These are phyloP conservation scores for Drosophila rubida DNA, from an alignment of 2,888 invertebrate species.

Conservation along the genomic window DNA sequence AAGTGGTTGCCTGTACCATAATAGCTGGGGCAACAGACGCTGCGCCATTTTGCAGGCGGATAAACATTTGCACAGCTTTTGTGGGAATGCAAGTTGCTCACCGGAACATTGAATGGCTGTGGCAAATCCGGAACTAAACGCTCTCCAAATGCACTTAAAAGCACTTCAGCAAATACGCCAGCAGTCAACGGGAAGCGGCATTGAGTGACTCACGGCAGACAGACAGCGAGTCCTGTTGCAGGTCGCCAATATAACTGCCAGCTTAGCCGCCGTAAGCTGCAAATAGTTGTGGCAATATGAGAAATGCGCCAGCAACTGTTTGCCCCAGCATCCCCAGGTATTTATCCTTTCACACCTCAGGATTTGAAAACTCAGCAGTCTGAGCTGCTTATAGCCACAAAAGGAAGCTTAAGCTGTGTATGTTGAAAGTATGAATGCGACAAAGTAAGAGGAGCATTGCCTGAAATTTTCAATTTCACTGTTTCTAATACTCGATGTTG, in stretches of 20 bases:
- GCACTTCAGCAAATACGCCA: slow-evolving; percentile 65
- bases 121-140: slow-evolving; percentile 71
- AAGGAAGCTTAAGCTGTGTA: not conserved
- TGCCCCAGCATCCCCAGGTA: not conserved
- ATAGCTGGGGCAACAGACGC: too few relatives aligned
- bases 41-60: too few relatives aligned
- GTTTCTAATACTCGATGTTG: too few relatives aligned
- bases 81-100: slow-evolving; percentile 18
- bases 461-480: not conserved
- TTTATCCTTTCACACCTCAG: slow-evolving; percentile 20
- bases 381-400: slow-evolving; percentile 8
- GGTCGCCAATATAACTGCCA: slow-evolving; percentile 27
- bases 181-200: slow-evolving; percentile 33
- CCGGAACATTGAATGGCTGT: slow-evolving; percentile 49
- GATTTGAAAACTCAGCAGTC: not conserved
- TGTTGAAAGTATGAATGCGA: not conserved
- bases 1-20: too few relatives aligned
- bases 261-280: slow-evolving; percentile 55
- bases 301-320: slow-evolving; percentile 21
- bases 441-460: not conserved
- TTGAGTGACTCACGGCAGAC: slow-evolving; percentile 11
- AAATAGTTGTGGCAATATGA: slow-evolving; percentile 45
- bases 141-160: slow-evolving; percentile 67
- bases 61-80: slow-evolving; percentile 43
- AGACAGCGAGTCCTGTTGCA: not conserved